phyloP scores from a whole-genome alignment of 2,113 vertebrate species.

The Archocentrus centrarchus region DNA sequence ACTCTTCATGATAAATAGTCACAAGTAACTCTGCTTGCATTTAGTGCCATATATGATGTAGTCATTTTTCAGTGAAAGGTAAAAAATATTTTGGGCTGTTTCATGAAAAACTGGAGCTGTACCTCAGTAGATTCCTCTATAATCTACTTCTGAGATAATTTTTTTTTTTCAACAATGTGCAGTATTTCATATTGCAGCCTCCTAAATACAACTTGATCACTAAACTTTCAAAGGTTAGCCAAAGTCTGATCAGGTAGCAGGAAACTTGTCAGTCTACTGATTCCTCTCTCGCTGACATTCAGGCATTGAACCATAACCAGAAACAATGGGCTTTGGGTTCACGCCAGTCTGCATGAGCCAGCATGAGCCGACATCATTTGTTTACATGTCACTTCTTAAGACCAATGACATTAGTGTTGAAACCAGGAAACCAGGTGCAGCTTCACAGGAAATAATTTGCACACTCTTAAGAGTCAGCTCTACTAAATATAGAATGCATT shows the following conservation, averaged over 20 bases:
- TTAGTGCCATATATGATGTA: background rate
- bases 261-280: constrained; percentile 37
- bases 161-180: constrained; percentile 3
- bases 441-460: background rate
- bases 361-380: constrained; percentile 16
- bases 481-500: background rate
- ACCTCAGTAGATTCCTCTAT: background rate
- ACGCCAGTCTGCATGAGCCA: constrained; percentile 3
- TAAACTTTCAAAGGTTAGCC: constrained; percentile 57
- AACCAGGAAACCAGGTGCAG: background rate
- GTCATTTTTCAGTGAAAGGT: background rate
- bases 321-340: constrained; percentile 32
- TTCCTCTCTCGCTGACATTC: constrained; percentile 36
- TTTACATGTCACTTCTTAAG: constrained; percentile 19
- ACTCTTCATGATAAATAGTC: background rate
- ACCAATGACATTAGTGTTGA: constrained; percentile 22
- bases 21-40: background rate
- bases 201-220: constrained; percentile 33
- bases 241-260: constrained; percentile 49
- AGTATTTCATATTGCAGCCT: constrained; percentile 41
- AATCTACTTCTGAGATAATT: background rate
- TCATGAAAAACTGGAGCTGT: background rate
- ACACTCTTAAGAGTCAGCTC: background rate
- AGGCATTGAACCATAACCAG: constrained; percentile 50
- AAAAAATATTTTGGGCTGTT: background rate